Evolutionary conservation across 1,140 invertebrate species (phyloP).

Genomic region (Notospermus geniculatus): DNA sequence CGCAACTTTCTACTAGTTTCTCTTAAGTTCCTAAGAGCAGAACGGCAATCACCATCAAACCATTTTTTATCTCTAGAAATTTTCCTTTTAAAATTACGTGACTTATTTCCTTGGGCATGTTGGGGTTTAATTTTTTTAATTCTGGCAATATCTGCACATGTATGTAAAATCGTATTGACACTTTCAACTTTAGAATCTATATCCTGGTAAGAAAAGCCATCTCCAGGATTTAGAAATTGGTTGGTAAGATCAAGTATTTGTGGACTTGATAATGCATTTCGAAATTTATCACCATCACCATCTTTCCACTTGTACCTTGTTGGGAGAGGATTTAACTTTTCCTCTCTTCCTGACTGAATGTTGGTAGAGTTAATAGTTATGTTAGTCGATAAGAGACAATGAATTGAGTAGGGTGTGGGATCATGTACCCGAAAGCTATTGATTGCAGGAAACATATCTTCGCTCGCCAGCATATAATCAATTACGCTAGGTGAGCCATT

Average conservation of each 20-base stretch:
- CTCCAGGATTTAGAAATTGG: too few species aligned
- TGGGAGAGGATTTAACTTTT: too few species aligned
- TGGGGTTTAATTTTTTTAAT: not conserved
- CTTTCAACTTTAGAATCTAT: too few species aligned
- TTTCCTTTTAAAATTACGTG: not conserved
- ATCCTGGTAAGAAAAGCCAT: too few species aligned
- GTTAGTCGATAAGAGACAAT: not conserved
- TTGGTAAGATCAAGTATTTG: too few species aligned
- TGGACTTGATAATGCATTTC: not conserved
- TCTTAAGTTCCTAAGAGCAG: not conserved
- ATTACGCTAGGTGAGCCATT: not conserved
- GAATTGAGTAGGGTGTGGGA: not conserved
- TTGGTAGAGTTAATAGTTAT: too few species aligned
- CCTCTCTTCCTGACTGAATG: too few species aligned
- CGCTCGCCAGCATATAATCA: not conserved
- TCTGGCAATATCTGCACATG: not conserved
- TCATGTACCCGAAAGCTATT: not conserved
- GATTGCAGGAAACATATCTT: not conserved
- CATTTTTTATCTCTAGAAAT: not conserved
- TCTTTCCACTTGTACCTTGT: too few species aligned
- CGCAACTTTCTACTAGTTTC: not conserved
- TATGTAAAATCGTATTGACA: not conserved
- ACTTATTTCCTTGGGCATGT: not conserved
- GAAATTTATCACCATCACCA: not conserved
- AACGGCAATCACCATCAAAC: not conserved